Base-by-base conservation (phyloP, 1,140 invertebrate species). In the Drosophila lowei region DNA sequence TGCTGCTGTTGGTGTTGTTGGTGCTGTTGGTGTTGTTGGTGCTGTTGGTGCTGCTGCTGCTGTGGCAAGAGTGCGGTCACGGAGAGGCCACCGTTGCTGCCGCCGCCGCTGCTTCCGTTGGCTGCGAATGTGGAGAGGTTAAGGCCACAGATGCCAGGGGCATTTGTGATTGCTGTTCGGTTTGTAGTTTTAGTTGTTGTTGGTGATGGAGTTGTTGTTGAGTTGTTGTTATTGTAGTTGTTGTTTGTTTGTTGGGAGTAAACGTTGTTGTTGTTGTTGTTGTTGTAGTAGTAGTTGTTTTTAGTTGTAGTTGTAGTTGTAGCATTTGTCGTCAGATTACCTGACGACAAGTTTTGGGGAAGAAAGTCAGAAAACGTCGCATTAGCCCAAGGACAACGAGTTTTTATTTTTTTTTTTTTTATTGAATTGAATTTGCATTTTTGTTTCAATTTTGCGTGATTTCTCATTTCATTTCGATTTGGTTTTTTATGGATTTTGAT, bases 261-360 rank as follows among this genome's bases (percentile, higher is more conserved):
- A 46, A 58, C 59, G 60, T 78, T 65, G 57, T 68, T 64, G 76
- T 81, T 76, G n/a, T n/a, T 18, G 18, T 18, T 18, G 79, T 79
- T 74, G 72, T 80, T 76, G 62, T 72, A 71, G 53, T 67, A 65
- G 50, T 77, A 67, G 74, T 67, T 74, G 65, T 80, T 71, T 61
- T 55, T 85, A 54, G 49, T 88, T 66, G 73, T 77, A 60, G 73
- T 79, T 62, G 80, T 73, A 71, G 81, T 85, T 85, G 80, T 80
- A 81, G 81, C 62, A 86, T 88, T 91, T 91, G 90, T 89, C 90
- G 90, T 91, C 90, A 91, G 90, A 83, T 91, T 84, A 91, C 90
- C 90, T 91, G 90, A 91, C 90, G 90, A 91, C 90, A 91, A 90
- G 11, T 38, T 46, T 64, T 86, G 70, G 80, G 81, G 67, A 90